Evolutionary conservation across 2,113 vertebrate species (phyloP).

Genomic region (Bujurquina vittata): DNA sequence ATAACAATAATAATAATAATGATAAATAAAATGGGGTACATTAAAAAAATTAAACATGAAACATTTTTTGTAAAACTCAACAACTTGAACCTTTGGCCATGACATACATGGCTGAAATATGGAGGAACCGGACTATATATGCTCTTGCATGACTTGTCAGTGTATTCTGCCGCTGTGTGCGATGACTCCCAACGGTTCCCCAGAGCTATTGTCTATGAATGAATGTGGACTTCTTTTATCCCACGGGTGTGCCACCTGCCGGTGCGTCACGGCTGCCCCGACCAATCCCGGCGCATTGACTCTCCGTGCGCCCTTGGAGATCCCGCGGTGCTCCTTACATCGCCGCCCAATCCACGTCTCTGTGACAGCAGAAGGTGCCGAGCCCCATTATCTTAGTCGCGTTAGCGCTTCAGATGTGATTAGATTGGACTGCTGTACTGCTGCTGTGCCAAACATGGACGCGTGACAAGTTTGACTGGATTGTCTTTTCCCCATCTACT

Average conservation of each 20-base stretch:
- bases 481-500: slow-evolving; percentile 37
- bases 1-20: no score
- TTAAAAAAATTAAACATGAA: slow-evolving; percentile 15
- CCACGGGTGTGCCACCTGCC: slow-evolving; percentile 78
- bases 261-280: slow-evolving; percentile 70
- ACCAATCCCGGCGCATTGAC: slow-evolving; percentile 69
- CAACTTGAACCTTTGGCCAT: neutral
- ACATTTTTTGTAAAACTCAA: slow-evolving; percentile 9
- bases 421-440: slow-evolving; percentile 39
- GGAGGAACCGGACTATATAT: neutral
- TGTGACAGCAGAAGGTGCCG: slow-evolving; percentile 41
- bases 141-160: neutral
- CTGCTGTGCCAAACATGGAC: slow-evolving; percentile 52
- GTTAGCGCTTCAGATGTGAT: slow-evolving; percentile 26
- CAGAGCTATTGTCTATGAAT: slow-evolving; percentile 50
- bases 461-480: slow-evolving; percentile 60
- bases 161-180: neutral
- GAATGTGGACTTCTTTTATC: slow-evolving; percentile 46
- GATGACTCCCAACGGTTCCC: neutral
- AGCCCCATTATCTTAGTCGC: slow-evolving; percentile 7
- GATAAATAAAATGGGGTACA: neutral
- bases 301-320: slow-evolving; percentile 68
- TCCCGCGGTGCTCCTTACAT: slow-evolving; percentile 64
- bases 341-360: slow-evolving; percentile 43
- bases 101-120: neutral